Percentiles rank a stretch among this genome's conserved stretches.
Evolutionary conservation across 2,113 vertebrate species (phyloP).

Genomic region (Ivindomyrus marchei): DNA sequence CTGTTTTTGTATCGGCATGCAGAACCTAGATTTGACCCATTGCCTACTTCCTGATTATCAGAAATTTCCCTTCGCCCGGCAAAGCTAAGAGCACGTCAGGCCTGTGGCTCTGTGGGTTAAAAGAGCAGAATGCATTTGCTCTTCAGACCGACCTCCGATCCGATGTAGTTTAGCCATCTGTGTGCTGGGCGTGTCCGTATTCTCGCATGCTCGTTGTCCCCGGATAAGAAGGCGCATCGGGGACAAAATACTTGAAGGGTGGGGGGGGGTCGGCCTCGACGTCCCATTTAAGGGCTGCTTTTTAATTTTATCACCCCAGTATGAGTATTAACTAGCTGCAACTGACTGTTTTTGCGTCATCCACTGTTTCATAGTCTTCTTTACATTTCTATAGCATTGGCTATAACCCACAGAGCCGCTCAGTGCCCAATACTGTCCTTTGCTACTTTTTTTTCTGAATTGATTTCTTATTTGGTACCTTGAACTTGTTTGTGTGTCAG

Average conservation of each 20-base stretch:
- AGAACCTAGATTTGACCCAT: neutral
- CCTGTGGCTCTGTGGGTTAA: neutral
- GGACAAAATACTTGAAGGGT: neutral
- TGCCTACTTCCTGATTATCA: neutral
- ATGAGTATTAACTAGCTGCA: neutral
- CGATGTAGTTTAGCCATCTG: neutral
- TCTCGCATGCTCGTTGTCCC: neutral
- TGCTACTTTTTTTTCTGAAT: too few species aligned
- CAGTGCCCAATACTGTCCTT: too few species aligned
- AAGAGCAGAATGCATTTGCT: neutral
- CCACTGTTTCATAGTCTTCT: neutral
- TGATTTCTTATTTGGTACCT: too few species aligned
- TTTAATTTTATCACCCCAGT: neutral
- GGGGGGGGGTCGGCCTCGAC: neutral
- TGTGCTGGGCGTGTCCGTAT: neutral
- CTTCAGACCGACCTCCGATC: neutral
- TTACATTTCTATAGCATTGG: neutral
- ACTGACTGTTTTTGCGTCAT: neutral
- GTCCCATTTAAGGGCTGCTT: neutral
- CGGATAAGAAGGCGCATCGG: neutral
- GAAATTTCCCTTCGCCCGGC: neutral
- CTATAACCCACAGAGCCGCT: neutral
- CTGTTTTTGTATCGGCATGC: neutral
- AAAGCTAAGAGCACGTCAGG: neutral
- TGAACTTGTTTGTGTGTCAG: too few species aligned